These are phyloP conservation scores for Apamea sordens DNA, from an alignment of 2,888 invertebrate genomes.

Conservation along the genomic window DNA sequence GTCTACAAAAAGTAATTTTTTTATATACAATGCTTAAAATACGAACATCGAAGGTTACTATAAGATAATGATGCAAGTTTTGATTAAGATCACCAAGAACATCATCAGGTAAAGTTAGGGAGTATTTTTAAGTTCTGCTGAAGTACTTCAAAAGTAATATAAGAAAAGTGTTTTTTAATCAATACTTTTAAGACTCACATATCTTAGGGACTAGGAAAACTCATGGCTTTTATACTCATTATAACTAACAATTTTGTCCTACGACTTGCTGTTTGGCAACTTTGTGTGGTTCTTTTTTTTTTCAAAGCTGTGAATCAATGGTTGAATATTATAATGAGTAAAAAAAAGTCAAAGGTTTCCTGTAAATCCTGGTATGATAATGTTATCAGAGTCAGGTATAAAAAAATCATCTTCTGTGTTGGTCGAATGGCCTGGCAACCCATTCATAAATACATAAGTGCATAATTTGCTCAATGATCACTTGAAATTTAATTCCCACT, in stretches of 20 bases:
- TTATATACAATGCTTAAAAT: slow-evolving; percentile 66
- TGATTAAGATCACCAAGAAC: slow-evolving; percentile 60
- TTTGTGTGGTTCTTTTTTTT: slow-evolving; percentile 1
- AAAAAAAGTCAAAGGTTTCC: slow-evolving; percentile 20
- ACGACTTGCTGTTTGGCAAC: slow-evolving; percentile 1
- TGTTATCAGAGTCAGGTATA: not conserved
- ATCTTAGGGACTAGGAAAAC: slow-evolving; percentile 19
- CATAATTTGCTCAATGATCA: not conserved
- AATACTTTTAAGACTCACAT: slow-evolving; percentile 14
- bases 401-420: slow-evolving; percentile 5
- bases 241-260: slow-evolving; percentile 4
- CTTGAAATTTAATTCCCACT: slow-evolving; percentile 12
- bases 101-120: slow-evolving; percentile 67
- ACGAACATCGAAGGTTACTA: slow-evolving; percentile 79
- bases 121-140: slow-evolving; percentile 50
- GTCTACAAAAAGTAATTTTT: slow-evolving; percentile 76
- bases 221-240: slow-evolving; percentile 36
- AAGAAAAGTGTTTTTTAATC: slow-evolving; percentile 31
- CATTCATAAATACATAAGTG: slow-evolving; percentile 20
- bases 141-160: slow-evolving; percentile 40
- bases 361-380: slow-evolving; percentile 2
- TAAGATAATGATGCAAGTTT: slow-evolving; percentile 70
- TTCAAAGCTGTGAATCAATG: not conserved
- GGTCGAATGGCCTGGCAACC: slow-evolving; percentile 5
- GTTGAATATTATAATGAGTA: slow-evolving; percentile 20